Base-by-base conservation (phyloP, 1,140 invertebrate species). In the Lutraria rhynchaena region DNA sequence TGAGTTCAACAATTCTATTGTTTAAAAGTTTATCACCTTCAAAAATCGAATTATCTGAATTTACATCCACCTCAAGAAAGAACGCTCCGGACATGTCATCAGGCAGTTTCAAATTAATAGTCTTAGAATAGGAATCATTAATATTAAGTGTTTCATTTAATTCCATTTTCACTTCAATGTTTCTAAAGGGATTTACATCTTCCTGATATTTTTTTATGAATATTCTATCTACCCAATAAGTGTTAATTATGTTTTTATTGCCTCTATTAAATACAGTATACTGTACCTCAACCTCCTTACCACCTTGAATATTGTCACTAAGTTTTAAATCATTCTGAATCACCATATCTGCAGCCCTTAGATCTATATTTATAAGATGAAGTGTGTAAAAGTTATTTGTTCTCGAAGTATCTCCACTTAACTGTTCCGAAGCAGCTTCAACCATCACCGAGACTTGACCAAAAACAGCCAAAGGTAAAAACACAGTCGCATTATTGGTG, bases 221-320 rank as follows among this genome's bases (percentile, higher is more conserved):
- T 22, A 57, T 35, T 55, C 49, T 11, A 37, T 71, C 69, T 5
- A 15, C 35, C 55, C 70, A 27, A 7, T 15, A 19, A 33, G 17
- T 19, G 11, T 33, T 55, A 13, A 31, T 35, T 1, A 24, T 24
- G 13, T 69, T 19, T 19, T 9, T 15, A 41, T 51, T 74, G 29
- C 70, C 53, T 27, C 31, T 27, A 58, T 74, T 58, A 13, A 5
- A 13, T 17, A 74, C 53, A 1, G 19, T 31, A 37, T 74, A 74
- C 7, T 29, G 22, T 7, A 74, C 22, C 15, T 24, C 0, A 15
- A 74, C 9, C 22, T n/a, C 3, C 44, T 74, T 31, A 1, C 53
- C 53, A 44, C 5, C 33, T 7, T 31, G 33, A 58, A 57, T 29
- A 1, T 55, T 33, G 27, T 58, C 7, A 35, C 17, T 57, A 4